These are phyloP conservation scores for Notolabrus celidotus DNA, from an alignment of 2,797 vertebrate species.

Conservation along the genomic window DNA sequence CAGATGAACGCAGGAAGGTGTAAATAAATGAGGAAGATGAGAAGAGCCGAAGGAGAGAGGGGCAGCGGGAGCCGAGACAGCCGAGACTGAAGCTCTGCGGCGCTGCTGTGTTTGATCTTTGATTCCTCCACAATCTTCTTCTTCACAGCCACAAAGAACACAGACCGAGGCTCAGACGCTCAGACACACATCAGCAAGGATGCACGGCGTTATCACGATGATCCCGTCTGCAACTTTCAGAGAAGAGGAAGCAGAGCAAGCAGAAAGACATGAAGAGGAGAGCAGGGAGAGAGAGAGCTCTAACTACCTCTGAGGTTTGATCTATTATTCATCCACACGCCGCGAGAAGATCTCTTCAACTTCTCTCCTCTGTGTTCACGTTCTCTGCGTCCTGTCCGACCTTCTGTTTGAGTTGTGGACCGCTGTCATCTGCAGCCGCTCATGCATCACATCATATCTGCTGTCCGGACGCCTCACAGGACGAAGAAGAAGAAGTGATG, in stretches of 20 bases:
- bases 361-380: conserved; percentile 9
- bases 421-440: conserved; percentile 58
- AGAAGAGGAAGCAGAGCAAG: conserved; percentile 10
- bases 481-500: conserved; percentile 53
- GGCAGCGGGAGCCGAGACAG: conserved; percentile 35
- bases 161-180: conserved; percentile 38
- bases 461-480: conserved; percentile 66
- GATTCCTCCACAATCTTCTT: conserved; percentile 42
- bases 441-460: conserved; percentile 75
- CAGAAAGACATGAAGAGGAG: conserved; percentile 39
- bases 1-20: conserved; percentile 38
- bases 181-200: conserved; percentile 48
- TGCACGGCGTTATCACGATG: conserved; percentile 25
- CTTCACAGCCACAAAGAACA: conserved; percentile 39
- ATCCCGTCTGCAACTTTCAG: conserved; percentile 27
- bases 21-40: conserved; percentile 58
- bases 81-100: conserved; percentile 35
- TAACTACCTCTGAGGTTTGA: conserved; percentile 58
- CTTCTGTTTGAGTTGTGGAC: conserved; percentile 56
- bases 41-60: conserved; percentile 18
- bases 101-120: conserved; percentile 55
- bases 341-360: conserved; percentile 50
- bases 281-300: conserved; percentile 16
- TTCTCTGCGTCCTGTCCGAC: conserved; percentile 34
- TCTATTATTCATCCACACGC: conserved; percentile 70